phyloP scores from a whole-genome alignment of 2,113 vertebrate genomes.

The Sorex fumeus region DNA sequence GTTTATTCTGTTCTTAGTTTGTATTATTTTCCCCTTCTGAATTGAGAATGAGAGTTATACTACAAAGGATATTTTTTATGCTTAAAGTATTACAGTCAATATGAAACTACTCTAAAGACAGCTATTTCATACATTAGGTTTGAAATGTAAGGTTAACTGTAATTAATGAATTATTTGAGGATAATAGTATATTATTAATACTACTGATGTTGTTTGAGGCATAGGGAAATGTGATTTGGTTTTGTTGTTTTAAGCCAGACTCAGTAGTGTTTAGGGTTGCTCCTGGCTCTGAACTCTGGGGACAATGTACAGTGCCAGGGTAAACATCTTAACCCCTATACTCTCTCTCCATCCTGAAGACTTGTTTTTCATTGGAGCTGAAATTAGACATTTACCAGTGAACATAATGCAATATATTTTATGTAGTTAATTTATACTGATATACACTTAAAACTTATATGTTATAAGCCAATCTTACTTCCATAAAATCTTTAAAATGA shows the following conservation, averaged over 20 bases:
- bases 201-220: constrained; percentile 51
- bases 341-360: neutral
- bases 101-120: neutral
- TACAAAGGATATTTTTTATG: constrained; percentile 46
- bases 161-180: constrained; percentile 59
- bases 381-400: neutral
- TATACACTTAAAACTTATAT: neutral
- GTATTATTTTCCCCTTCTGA: neutral
- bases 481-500: neutral
- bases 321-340: no score
- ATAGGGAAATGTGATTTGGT: neutral
- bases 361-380: constrained; percentile 21
- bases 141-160: constrained; percentile 65
- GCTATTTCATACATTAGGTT: constrained; percentile 30
- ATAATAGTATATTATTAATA: constrained; percentile 34
- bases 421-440: neutral
- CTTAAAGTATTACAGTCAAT: no score
- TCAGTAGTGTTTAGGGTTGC: no score
- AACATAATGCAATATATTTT: neutral
- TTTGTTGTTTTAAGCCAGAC: no score
- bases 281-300: no score
- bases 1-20: constrained; percentile 43
- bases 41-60: constrained; percentile 54
- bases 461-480: neutral
- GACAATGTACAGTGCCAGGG: no score